Conservation (phyloP, 2,888 invertebrate species). For the Protonemura montana region DNA sequence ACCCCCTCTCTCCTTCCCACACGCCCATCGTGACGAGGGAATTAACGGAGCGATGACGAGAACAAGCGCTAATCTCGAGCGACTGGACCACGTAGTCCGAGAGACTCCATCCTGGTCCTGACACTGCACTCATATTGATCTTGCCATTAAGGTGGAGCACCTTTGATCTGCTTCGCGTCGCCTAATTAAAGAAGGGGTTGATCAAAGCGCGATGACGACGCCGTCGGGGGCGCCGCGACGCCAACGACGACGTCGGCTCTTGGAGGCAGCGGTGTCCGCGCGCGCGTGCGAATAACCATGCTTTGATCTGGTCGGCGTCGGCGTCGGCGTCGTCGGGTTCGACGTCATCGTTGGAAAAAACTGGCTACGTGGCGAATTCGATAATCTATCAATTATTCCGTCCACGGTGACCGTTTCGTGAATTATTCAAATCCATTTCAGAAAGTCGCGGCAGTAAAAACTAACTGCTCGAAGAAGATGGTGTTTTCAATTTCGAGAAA, state of each 20-base stretch:
- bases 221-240: background rate
- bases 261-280: too few relatives aligned
- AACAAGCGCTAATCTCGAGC: conserved; percentile 19
- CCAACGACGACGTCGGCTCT: too few relatives aligned
- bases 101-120: conserved; percentile 17
- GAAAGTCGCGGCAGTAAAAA: background rate
- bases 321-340: background rate
- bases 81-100: too few relatives aligned
- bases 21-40: background rate
- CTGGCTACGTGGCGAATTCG: background rate
- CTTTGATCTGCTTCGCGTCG: conserved; percentile 30
- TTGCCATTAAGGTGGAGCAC: conserved; percentile 1
- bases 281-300: background rate
- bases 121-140: conserved; percentile 19
- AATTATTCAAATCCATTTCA: background rate
- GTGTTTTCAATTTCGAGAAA: background rate
- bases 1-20: background rate
- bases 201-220: conserved; percentile 28
- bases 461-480: background rate
- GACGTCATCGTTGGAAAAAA: background rate
- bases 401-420: conserved; percentile 4
- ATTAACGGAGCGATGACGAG: conserved; percentile 1
- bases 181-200: conserved; percentile 36
- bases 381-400: conserved; percentile 4
- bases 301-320: background rate